These are phyloP conservation scores for Eurystomus glaucurus DNA, from an alignment of 2,797 vertebrate species.

Conservation along the genomic window DNA sequence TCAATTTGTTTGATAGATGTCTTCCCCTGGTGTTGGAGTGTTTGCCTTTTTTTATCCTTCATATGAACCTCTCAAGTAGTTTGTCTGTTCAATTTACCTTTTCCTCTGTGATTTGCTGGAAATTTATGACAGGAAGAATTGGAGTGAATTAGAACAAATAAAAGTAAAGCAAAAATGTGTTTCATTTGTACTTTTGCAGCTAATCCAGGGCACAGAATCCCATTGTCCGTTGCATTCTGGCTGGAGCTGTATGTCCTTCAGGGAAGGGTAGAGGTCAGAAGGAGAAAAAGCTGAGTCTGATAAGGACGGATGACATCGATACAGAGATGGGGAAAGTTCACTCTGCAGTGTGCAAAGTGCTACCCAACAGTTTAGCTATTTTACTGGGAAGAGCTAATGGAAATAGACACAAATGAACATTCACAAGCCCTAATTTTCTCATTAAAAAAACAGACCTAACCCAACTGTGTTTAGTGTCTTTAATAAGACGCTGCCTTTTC, in stretches of 20 bases:
- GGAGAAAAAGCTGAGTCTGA: not conserved
- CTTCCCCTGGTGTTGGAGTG: not conserved
- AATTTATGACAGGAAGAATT: not conserved
- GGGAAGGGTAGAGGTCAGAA: not conserved
- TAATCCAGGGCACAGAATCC: not conserved
- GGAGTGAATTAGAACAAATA: not conserved
- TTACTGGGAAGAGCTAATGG: slow-evolving; percentile 40
- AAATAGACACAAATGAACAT: slow-evolving; percentile 58
- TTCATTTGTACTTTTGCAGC: not conserved
- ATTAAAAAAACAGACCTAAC: slow-evolving; percentile 50
- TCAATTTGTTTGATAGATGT: not conserved
- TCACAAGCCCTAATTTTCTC: slow-evolving; percentile 64
- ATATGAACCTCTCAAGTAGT: not conserved
- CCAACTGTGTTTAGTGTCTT: slow-evolving; percentile 56
- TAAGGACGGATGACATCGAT: not conserved
- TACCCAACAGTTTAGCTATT: slow-evolving; percentile 16
- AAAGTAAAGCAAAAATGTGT: not conserved
- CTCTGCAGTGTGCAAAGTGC: slow-evolving; percentile 28
- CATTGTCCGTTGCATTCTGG: not conserved
- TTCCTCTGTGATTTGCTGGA: not conserved
- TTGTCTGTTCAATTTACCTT: not conserved
- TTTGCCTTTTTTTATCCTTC: not conserved
- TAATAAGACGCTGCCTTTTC: slow-evolving; percentile 72
- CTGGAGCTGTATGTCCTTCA: slow-evolving; percentile 23
- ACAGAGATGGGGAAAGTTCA: slow-evolving; percentile 17